Percentiles rank a stretch among this genome's conserved stretches.
These are phyloP conservation scores for Sorex araneus DNA, from an alignment of 2,113 vertebrate species.

Conservation along the genomic window DNA sequence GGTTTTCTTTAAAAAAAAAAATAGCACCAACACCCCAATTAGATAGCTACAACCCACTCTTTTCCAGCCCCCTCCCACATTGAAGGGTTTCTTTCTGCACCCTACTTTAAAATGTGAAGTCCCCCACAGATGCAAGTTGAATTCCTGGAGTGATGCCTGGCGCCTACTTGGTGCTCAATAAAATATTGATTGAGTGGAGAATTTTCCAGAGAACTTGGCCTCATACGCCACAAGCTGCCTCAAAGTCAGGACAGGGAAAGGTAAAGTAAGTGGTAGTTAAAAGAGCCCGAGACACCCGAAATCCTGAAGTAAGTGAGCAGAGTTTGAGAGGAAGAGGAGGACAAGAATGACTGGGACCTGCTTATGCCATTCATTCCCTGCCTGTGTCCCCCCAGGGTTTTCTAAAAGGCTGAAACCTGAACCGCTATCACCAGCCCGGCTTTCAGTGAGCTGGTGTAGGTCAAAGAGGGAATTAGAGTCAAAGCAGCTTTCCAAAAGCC, in stretches of 20 bases:
- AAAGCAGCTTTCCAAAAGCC: slow-evolving; percentile 31
- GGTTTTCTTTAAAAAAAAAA: background rate
- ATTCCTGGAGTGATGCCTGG: background rate
- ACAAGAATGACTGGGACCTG: background rate
- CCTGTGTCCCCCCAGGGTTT: background rate
- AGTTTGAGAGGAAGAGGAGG: slow-evolving; percentile 43
- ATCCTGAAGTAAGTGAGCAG: background rate
- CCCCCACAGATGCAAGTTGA: background rate
- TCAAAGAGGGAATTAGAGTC: background rate
- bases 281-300: background rate
- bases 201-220: background rate
- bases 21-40: fast-evolving
- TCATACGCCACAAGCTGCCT: background rate
- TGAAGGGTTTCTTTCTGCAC: background rate
- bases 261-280: background rate
- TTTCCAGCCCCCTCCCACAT: background rate
- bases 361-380: background rate
- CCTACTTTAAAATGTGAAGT: background rate
- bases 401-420: slow-evolving; percentile 13
- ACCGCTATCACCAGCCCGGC: slow-evolving; percentile 11
- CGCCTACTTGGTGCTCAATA: background rate
- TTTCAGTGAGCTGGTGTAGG: slow-evolving; percentile 46
- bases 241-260: slow-evolving; percentile 1
- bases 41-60: background rate
- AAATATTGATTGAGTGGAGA: background rate